Base-by-base conservation (phyloP, 2,797 vertebrate genomes). In the Platyrinchus mystaceus region DNA sequence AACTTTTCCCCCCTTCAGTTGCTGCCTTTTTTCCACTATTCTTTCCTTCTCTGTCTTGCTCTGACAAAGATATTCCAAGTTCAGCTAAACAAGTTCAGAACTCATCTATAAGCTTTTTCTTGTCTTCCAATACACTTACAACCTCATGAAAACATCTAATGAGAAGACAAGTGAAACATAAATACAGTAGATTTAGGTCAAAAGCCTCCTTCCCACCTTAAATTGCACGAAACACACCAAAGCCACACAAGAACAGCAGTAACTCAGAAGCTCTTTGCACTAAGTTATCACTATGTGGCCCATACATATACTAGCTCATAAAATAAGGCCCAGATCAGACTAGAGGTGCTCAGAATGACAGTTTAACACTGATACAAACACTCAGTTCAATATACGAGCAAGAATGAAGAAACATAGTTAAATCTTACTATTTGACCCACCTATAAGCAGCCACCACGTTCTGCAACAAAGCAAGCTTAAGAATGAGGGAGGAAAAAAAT, bases 11-110 rank as follows among this genome's bases (percentile, higher is more conserved):
- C 81, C 67, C 73, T 90, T 89, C 78, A 87, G 68, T 85, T 91
- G 81, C 90, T 94, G 94, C 71, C 55, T 95, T 95, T 96, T 96
- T 96, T 95, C 92, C 92, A 75, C 87, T 89, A 86, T 90, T 93
- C 68, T 92, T 94, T 91, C 52, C 77, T 95, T 80, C 89, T 96
- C 92, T 67, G 84, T 85, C 87, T 93, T 91, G 58, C 47, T 94
- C 91, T 55, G 93, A 94, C 86, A 96, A 97, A 95, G 94, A 96
- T 96, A 97, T 95, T 96, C 95, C 94, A 96, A 96, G 83, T 95
- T 97, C 92, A 97, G 85, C 83, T 95, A 89, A 96, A 96, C 91
- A 95, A 94, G 62, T 62, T 86, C 50, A 91, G 77, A 81, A 78
- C 49, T 76, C 71, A 74, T 91, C 79, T 71, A 75, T 66, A 94